Percentiles rank a stretch among this genome's conserved stretches.
phyloP scores from a whole-genome alignment of 92 coral and sea anemone species.

The Actinernus sp. region DNA sequence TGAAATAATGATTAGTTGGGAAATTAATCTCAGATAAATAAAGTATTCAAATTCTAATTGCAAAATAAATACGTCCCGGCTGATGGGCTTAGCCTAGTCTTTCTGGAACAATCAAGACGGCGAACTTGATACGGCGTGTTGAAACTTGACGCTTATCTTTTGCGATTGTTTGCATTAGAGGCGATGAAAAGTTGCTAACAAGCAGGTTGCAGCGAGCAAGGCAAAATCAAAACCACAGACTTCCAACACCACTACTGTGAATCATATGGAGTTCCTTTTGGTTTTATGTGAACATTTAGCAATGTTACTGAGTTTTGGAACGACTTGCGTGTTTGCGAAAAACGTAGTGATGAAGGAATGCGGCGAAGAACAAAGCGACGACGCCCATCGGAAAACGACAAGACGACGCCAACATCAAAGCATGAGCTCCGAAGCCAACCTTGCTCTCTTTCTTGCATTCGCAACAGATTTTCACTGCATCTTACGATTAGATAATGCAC shows the following conservation, averaged over 20 bases:
- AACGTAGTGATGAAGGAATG: conserved; percentile 30
- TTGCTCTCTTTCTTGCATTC: too few species aligned
- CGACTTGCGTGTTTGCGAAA: background rate
- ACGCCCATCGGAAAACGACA: conserved; percentile 40
- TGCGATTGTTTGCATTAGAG: conserved; percentile 30
- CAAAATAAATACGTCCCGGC: conserved; percentile 31
- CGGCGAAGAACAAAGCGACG: conserved; percentile 7
- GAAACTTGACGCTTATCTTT: conserved; percentile 48
- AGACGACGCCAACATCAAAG: conserved; percentile 27
- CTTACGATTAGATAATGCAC: too few species aligned
- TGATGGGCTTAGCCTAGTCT: too few species aligned
- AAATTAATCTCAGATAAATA: conserved; percentile 4
- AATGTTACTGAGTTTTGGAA: too few species aligned
- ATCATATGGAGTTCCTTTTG: too few species aligned
- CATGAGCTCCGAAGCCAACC: background rate
- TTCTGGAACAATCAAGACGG: conserved; percentile 26
- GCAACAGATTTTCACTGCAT: too few species aligned
- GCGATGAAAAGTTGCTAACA: conserved; percentile 59
- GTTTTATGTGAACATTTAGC: too few species aligned
- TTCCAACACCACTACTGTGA: too few species aligned
- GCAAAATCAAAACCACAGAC: background rate
- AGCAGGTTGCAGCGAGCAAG: conserved; percentile 41
- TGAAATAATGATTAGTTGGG: too few species aligned
- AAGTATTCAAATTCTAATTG: conserved; percentile 17
- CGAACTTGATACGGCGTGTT: conserved; percentile 31